phyloP scores from a whole-genome alignment of 2,113 vertebrate species.

The Abramis brama region DNA sequence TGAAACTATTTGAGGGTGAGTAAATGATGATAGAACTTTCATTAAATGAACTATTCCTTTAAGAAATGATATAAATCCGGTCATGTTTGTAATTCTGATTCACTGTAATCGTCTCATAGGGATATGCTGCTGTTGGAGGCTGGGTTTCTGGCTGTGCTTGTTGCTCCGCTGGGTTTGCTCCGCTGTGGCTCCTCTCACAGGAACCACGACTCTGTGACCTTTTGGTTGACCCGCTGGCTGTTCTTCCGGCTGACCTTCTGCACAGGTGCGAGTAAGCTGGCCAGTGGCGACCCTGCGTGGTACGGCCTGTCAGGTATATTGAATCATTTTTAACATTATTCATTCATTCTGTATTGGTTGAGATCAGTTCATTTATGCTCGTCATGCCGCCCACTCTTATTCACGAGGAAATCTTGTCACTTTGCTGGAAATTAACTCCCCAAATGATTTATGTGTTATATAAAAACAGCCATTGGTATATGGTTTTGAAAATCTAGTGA shows the following conservation, averaged over 20 bases:
- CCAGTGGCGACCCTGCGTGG: slow-evolving; percentile 82
- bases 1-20: too few species aligned
- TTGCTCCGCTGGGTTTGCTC: slow-evolving; percentile 74
- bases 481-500: neutral
- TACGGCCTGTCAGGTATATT: slow-evolving; percentile 82
- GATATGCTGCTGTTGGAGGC: slow-evolving; percentile 83
- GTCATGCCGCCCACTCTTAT: neutral
- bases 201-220: slow-evolving; percentile 71
- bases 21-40: too few species aligned
- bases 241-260: slow-evolving; percentile 86
- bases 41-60: too few species aligned
- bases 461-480: neutral
- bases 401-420: neutral
- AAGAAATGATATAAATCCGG: too few species aligned
- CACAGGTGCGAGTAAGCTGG: slow-evolving; percentile 83
- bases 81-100: too few species aligned
- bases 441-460: neutral
- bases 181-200: slow-evolving; percentile 34
- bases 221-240: slow-evolving; percentile 85
- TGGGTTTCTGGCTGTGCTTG: slow-evolving; percentile 79
- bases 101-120: slow-evolving; percentile 55
- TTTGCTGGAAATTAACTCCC: neutral
- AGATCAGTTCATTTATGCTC: neutral
- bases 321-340: neutral
- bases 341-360: neutral